Percentiles rank a stretch among this genome's conserved stretches.
Conservation (phyloP, 2,888 invertebrate species). For the Dynastes tityus region DNA sequence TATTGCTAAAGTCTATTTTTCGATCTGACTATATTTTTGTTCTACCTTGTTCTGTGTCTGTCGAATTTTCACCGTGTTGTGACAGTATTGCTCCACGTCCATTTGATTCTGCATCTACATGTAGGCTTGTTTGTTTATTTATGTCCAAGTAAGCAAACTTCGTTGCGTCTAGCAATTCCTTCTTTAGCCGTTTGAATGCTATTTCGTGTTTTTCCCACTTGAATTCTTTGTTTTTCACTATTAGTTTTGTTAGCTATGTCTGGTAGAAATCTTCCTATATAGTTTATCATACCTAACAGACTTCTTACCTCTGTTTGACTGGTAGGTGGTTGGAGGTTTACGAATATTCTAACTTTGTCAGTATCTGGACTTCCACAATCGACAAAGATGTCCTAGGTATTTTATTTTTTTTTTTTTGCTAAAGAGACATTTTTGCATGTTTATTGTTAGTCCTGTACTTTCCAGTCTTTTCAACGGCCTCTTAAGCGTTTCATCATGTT, state of each 20-base stretch:
- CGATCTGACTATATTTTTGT: neutral
- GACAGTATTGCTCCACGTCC: conserved; percentile 16
- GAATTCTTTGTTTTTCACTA: conserved; percentile 45
- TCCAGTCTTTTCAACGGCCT: too few relatives aligned
- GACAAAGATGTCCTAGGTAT: conserved; percentile 55
- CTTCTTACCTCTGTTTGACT: conserved; percentile 58
- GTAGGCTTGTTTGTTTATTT: too few relatives aligned
- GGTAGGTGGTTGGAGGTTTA: conserved; percentile 57
- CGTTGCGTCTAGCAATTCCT: neutral
- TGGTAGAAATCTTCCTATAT: conserved; percentile 54
- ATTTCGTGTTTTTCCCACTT: conserved; percentile 32
- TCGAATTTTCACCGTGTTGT: neutral
- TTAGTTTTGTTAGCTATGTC: conserved; percentile 41
- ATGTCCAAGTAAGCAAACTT: neutral
- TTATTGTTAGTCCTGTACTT: too few relatives aligned
- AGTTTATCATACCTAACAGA: conserved; percentile 62
- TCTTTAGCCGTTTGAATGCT: conserved; percentile 25
- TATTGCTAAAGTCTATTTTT: conserved; percentile 33
- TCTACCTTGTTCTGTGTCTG: too few relatives aligned
- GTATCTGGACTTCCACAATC: conserved; percentile 51
- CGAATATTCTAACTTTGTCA: conserved; percentile 58
- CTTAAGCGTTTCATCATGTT: too few relatives aligned
- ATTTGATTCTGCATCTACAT: too few relatives aligned
- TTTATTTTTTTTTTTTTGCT: too few relatives aligned
- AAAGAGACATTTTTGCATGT: too few relatives aligned